These are phyloP conservation scores for Nycteola revayana DNA, from an alignment of 2,888 invertebrate species.

Conservation along the genomic window DNA sequence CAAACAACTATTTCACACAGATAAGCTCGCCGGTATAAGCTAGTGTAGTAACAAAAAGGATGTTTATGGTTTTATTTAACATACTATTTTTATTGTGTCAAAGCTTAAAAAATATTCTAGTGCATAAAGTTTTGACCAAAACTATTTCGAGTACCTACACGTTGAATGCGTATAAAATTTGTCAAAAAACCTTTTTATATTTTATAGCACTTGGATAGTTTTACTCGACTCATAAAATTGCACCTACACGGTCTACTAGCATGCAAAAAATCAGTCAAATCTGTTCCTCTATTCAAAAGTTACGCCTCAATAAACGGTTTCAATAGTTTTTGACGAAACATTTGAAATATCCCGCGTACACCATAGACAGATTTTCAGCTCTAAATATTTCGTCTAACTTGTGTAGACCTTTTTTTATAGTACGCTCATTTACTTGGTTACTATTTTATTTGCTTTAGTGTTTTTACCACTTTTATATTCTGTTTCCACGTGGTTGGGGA, in stretches of 20 bases:
- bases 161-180: too few relatives aligned
- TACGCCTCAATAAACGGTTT: slow-evolving; percentile 40
- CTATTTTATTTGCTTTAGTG: not conserved
- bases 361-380: slow-evolving; percentile 23
- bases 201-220: too few relatives aligned
- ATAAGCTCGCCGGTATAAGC: too few relatives aligned
- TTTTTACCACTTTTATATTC: not conserved
- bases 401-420: not conserved
- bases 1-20: too few relatives aligned
- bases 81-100: too few relatives aligned
- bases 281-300: slow-evolving; percentile 32
- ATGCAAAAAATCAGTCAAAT: slow-evolving; percentile 25
- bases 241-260: slow-evolving; percentile 3
- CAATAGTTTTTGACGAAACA: slow-evolving; percentile 36
- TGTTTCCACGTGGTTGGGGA: too few relatives aligned
- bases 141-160: too few relatives aligned
- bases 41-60: too few relatives aligned
- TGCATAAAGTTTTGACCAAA: too few relatives aligned
- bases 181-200: too few relatives aligned
- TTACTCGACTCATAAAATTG: slow-evolving; percentile 10
- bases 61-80: too few relatives aligned
- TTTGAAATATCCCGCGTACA: slow-evolving; percentile 28
- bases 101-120: too few relatives aligned
- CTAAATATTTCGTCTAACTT: slow-evolving; percentile 26
- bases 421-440: not conserved